Conservation (phyloP, 1,140 invertebrate species). For the Paralvinella palmiformis region DNA sequence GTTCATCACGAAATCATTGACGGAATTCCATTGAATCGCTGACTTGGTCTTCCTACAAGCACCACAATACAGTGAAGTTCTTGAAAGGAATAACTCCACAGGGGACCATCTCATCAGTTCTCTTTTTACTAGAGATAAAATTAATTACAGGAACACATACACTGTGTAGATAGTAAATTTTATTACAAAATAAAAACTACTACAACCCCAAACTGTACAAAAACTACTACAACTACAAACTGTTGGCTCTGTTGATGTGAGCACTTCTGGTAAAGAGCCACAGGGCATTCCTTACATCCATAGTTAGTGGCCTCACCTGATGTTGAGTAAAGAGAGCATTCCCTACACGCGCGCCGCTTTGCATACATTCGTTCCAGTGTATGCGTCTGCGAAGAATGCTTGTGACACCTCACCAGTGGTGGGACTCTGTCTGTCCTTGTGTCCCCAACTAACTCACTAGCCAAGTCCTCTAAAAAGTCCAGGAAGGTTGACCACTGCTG, state of each 20-base stretch:
- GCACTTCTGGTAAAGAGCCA: not conserved
- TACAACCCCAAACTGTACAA: no score
- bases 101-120: slow-evolving; percentile 2
- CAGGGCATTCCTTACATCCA: not conserved
- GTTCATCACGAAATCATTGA: not conserved
- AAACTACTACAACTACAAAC: no score
- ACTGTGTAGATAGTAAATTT: no score
- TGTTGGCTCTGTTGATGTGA: no score
- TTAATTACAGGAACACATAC: no score
- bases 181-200: no score
- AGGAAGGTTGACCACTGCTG: no score
- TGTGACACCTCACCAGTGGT: not conserved
- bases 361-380: not conserved
- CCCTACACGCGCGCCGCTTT: not conserved
- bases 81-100: slow-evolving; percentile 10
- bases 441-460: not conserved
- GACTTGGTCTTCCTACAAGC: slow-evolving; percentile 10
- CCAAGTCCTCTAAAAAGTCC: no score
- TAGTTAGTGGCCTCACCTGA: not conserved
- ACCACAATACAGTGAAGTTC: slow-evolving; percentile 15
- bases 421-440: slow-evolving; percentile 1
- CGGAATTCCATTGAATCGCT: not conserved
- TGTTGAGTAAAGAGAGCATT: not conserved
- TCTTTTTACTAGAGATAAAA: no score
- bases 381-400: not conserved